Base-by-base conservation (phyloP, 2,113 vertebrate species). In the Salvator merianae region DNA sequence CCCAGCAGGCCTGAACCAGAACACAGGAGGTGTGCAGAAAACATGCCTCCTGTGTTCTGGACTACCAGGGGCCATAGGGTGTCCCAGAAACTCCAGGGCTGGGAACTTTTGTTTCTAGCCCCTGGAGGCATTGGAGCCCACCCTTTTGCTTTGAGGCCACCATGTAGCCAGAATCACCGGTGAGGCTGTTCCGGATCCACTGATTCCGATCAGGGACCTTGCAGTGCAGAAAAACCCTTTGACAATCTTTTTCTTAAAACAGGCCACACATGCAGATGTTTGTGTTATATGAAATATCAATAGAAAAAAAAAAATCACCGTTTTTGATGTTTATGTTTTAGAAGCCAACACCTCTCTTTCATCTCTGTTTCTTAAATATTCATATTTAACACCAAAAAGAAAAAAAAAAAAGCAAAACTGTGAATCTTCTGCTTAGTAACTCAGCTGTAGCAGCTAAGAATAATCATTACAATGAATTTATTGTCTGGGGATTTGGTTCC, bases 401-500 rank as follows among this genome's bases (percentile, higher is more conserved):
- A 47, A 47, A 13, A 59, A 89, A 79, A 83, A 65, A 53, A 13
- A 13, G 89, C 91, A 53, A 96, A 95, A 93, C 95, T 95, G 95
- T 96, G 96, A 96, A 95, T 84, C 91, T 90, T 86, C 87, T 86
- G 85, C 91, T 93, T 90, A 77, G 84, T 24, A 18, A 79, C 77
- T 94, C 89, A 90, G 87, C 85, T 92, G 80, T 81, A 74, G 88
- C 87, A 87, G 85, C 86, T 84, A 93, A 85, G 86, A 87, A 82
- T 77, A 85, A 89, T 94, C 36, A 66, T 34, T 73, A 88, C 81
- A 84, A 78, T 66, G 88, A 84, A 86, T 73, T 76, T 9, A 65
- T 9, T 77, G 43, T 62, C 36, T 83, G 82, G 81, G 82, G 85
- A 90, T 86, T 62, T 18, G 88, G 24, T 89, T 79, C 88, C 86